Evolutionary conservation across 2,888 invertebrate genomes (phyloP), one percentile per base, ranked within the genome.

Genomic region (Tenthredo notha): DNA sequence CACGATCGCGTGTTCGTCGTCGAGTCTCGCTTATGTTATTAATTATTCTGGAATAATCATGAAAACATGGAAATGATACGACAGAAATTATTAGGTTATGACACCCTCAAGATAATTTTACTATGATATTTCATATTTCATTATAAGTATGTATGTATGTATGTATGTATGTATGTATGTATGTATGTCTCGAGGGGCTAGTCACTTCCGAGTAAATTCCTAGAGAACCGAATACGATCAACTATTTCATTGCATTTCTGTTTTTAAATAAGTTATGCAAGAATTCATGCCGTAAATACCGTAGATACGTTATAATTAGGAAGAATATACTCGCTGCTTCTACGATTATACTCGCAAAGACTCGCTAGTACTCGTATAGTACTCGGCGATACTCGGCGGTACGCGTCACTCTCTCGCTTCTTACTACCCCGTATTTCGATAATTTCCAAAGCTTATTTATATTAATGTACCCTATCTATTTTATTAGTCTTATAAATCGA

Each of bases 151-250:
- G 33, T 33, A 33, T 33, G 33, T 33, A 33, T 33, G 29, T 33
- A 33, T 33, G 33, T 33, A 33, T 33, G 33, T 4, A 33, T 4
- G 33, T 33, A 4, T 4, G 33, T 33, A n/a, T n/a, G n/a, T n/a
- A n/a, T n/a, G n/a, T n/a, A n/a, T n/a, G 2, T 33, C 1, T 33
- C 29, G 29, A 33, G 70, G 10, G 70, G 70, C 70, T 43, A 74
- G 74, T 74, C 74, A 74, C 74, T 74, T n/a, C 43, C n/a, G 74
- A 74, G 21, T 74, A 74, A 74, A 74, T 43, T 74, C 43, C 43
- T 21, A 74, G 40, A 43, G 43, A 74, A 74, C 74, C 74, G 40
- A 74, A 74, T n/a, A n/a, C n/a, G n/a, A 12, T 74, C n/a, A 74
- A 74, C 40, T 74, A 74, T 43, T 40, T 43, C 74, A 74, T 74